Percentiles rank a stretch among this genome's conserved stretches.
Evolutionary conservation across 2,797 vertebrate genomes (phyloP).

Genomic region (Simalia tracyae): DNA sequence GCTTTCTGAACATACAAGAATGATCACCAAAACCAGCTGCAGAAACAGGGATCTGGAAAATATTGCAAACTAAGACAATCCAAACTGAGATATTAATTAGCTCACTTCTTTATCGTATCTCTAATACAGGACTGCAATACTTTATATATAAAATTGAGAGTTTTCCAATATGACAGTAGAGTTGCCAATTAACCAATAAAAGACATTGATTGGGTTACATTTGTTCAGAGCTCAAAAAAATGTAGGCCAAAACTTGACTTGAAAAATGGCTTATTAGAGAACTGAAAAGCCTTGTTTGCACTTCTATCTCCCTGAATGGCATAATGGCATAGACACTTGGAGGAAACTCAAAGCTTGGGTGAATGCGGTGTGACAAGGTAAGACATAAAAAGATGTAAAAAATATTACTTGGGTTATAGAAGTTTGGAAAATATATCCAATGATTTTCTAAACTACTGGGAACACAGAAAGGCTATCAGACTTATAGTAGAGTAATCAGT

Average conservation of each 20-base stretch:
- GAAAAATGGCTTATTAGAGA: background rate
- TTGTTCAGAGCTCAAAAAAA: background rate
- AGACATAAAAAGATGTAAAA: no score
- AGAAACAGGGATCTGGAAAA: background rate
- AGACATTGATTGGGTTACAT: background rate
- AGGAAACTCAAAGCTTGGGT: background rate
- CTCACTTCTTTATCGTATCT: background rate
- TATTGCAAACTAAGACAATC: background rate
- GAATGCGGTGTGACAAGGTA: no score
- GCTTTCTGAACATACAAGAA: background rate
- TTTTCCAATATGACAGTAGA: background rate
- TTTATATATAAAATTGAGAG: background rate
- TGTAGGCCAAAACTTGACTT: slow-evolving; percentile 10
- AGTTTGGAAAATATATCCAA: no score
- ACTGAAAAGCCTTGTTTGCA: background rate
- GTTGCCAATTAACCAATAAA: background rate
- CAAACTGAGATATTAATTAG: background rate
- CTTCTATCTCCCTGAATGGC: background rate
- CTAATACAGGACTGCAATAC: background rate
- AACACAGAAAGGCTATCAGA: no score
- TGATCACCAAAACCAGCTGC: background rate
- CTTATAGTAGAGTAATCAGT: no score
- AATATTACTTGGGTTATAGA: no score
- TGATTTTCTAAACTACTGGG: no score
- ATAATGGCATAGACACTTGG: background rate